Conservation (phyloP, 2,113 vertebrate genomes). For the Muntiacus reevesi region DNA sequence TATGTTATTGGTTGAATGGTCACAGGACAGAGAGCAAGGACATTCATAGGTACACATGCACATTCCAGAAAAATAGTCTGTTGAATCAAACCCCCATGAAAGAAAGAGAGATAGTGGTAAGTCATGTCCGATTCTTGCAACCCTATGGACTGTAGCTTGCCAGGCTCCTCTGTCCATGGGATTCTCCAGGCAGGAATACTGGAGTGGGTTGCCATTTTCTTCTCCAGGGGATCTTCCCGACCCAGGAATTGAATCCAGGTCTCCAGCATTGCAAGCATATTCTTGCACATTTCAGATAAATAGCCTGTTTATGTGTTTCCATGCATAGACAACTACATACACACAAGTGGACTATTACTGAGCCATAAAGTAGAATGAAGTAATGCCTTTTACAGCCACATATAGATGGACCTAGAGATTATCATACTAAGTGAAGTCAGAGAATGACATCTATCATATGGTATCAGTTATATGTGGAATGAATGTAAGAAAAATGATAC, state of each 20-base stretch:
- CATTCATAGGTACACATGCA: neutral
- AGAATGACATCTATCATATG: rapidly evolving
- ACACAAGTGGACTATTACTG: neutral
- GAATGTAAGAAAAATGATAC: rapidly evolving
- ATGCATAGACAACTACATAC: no score
- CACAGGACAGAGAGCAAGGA: neutral
- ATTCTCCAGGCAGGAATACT: neutral
- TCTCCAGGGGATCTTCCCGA: neutral
- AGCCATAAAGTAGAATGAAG: neutral
- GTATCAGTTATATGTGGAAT: neutral
- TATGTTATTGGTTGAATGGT: neutral
- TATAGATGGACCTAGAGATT: no score
- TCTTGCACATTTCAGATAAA: neutral
- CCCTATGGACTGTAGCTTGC: neutral
- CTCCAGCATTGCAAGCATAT: neutral
- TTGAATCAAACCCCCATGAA: neutral
- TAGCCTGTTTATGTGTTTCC: neutral
- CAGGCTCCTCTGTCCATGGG: neutral
- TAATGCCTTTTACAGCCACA: no score
- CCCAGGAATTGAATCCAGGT: neutral
- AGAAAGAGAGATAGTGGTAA: neutral
- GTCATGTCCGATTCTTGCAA: neutral
- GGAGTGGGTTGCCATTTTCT: neutral
- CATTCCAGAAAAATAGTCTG: neutral
- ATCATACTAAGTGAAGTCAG: neutral